These are phyloP conservation scores for Chionis minor DNA, from an alignment of 2,113 vertebrate species.

Conservation along the genomic window DNA sequence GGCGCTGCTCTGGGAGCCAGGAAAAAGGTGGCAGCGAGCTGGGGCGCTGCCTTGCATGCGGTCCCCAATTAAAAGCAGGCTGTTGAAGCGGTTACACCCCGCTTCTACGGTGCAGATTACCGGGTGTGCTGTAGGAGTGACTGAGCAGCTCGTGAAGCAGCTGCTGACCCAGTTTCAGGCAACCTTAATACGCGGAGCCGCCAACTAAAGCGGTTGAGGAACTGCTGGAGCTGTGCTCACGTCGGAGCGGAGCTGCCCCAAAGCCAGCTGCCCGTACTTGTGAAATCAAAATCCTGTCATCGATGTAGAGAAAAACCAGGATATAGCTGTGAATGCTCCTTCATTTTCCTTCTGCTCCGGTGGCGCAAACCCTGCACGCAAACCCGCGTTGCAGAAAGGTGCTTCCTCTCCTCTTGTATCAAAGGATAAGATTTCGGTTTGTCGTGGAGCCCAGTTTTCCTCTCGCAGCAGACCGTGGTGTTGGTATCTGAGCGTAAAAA, in stretches of 20 bases:
- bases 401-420: background rate
- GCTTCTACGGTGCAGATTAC: background rate
- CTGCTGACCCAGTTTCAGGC: conserved; percentile 61
- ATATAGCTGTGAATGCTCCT: background rate
- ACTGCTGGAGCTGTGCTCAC: background rate
- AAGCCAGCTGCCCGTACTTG: background rate
- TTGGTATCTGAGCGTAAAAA: background rate
- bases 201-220: conserved; percentile 25
- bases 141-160: conserved; percentile 39
- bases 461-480: background rate
- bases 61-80: background rate
- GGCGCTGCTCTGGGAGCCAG: background rate
- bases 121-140: background rate
- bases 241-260: background rate
- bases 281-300: background rate
- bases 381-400: background rate
- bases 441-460: background rate
- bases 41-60: background rate
- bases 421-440: background rate
- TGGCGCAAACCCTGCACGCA: background rate
- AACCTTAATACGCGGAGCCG: conserved; percentile 10
- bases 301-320: background rate
- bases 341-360: background rate
- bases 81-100: background rate
- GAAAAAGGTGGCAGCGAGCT: background rate